Evolutionary conservation across 1,140 invertebrate species (phyloP).

Genomic region (Bombus haemorrhoidalis): DNA sequence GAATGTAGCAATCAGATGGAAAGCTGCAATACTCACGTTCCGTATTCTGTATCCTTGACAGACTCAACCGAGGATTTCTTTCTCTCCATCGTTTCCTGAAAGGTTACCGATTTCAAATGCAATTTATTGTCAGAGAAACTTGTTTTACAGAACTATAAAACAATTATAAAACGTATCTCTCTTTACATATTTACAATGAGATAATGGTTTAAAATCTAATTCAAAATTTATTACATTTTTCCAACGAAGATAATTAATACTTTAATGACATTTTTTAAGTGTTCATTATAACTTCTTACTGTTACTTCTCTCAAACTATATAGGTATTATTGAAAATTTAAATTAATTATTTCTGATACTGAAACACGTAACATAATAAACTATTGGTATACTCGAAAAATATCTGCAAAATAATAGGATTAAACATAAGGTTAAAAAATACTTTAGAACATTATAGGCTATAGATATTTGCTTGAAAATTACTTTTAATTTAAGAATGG

Average conservation of each 20-base stretch:
- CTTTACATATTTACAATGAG: neutral
- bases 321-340: no score
- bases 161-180: neutral
- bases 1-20: neutral
- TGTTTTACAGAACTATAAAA: neutral
- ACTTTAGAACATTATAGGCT: no score
- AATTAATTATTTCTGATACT: neutral
- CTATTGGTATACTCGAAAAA: neutral
- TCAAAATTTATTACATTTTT: neutral
- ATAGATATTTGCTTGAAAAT: no score
- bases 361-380: neutral
- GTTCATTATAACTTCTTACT: neutral
- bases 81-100: slow-evolving; percentile 63
- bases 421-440: neutral
- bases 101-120: slow-evolving; percentile 15
- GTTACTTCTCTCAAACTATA: neutral
- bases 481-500: no score
- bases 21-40: slow-evolving; percentile 52
- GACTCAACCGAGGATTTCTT: slow-evolving; percentile 48
- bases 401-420: neutral
- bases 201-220: neutral
- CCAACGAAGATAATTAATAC: neutral
- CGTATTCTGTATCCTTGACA: slow-evolving; percentile 55
- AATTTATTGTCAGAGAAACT: neutral
- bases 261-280: neutral